Evolutionary conservation across 2,888 invertebrate species (phyloP), one percentile per base, ranked within the genome.

Genomic region (Therioaphis trifolii): DNA sequence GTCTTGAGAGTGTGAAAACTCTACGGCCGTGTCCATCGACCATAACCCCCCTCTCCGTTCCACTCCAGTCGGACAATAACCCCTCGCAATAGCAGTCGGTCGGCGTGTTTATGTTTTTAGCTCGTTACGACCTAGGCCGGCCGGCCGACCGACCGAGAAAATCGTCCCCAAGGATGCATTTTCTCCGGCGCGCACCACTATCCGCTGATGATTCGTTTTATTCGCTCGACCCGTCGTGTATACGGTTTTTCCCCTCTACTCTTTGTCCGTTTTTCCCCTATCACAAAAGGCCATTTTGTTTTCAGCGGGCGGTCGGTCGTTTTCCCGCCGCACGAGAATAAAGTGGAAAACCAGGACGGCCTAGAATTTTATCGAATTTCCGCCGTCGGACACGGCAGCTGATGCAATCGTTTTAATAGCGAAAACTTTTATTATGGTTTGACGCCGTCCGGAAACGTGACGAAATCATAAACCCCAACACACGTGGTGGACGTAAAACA

Each of bases 111-210:
- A 43, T 79, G 55, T 79, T 71, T 58, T 43, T 35, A n/a, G 55
- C 58, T 79, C 55, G 79, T 71, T 79, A 58, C 27, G 79, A 43
- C 18, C 68, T 52, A 55, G 18, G 29, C 18, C 14, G 27, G 35
- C 24, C 18, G 27, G 14, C 24, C 21, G 74, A 4, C 27, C 68
- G 55, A 24, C 52, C 40, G 15, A 79, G 27, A 18, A 71, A 79
- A 79, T 69, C 69, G 69, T 79, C 79, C 69, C 79, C 27, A 40
- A 79, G 69, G 79, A 79, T 71, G 58, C 69, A 69, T 79, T 79
- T 79, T 79, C 40, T 58, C 15, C n/a, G 24, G 7, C 24, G 15
- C 24, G 5, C 46, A 46, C 46, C 15, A 29, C 27, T 27, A 55
- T 43, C 68, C 68, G 15, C 40, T 68, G 78, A 78, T 68, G 52